A percentile compares a stretch with the other conserved stretches of the same genome.
These are phyloP conservation scores for Speoplatyrhinus poulsoni DNA, from an alignment of 2,113 vertebrate genomes.

Conservation along the genomic window DNA sequence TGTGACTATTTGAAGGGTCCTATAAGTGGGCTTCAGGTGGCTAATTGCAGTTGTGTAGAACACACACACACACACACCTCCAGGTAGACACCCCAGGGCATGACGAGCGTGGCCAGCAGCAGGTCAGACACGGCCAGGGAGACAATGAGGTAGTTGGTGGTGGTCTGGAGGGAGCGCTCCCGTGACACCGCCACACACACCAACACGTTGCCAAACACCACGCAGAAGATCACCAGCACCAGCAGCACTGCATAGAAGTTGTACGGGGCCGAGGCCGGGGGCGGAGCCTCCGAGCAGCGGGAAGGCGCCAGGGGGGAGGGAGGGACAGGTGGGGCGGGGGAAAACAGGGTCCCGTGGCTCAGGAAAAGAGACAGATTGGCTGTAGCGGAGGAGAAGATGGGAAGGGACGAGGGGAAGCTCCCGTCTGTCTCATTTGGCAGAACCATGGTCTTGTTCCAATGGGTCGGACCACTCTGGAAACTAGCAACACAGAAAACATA, in stretches of 20 bases:
- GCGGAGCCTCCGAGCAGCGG: constrained; percentile 57
- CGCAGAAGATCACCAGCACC: constrained; percentile 78
- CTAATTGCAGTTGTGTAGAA: too few species aligned
- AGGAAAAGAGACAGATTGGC: constrained; percentile 45
- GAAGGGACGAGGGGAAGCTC: constrained; percentile 7
- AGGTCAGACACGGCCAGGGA: constrained; percentile 79
- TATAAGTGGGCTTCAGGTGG: too few species aligned
- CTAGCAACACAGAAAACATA: constrained; percentile 25
- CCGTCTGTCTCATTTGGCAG: constrained; percentile 52
- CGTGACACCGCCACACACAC: constrained; percentile 78
- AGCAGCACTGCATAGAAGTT: constrained; percentile 79
- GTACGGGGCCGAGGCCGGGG: constrained; percentile 62
- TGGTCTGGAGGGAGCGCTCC: constrained; percentile 78
- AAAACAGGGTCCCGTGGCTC: constrained; percentile 37
- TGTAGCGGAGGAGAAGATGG: constrained; percentile 30
- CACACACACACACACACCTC: constrained; percentile 58
- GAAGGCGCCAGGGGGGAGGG: constrained; percentile 28
- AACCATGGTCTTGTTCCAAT: constrained; percentile 59
- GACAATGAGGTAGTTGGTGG: constrained; percentile 82
- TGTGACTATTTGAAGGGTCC: too few species aligned
- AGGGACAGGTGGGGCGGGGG: constrained; percentile 36
- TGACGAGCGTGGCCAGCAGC: constrained; percentile 79
- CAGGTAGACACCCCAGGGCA: constrained; percentile 81
- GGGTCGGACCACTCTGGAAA: constrained; percentile 50
- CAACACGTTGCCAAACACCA: constrained; percentile 80